Evolutionary conservation across 2,113 vertebrate genomes (phyloP).

Genomic region (Lepus americanus): DNA sequence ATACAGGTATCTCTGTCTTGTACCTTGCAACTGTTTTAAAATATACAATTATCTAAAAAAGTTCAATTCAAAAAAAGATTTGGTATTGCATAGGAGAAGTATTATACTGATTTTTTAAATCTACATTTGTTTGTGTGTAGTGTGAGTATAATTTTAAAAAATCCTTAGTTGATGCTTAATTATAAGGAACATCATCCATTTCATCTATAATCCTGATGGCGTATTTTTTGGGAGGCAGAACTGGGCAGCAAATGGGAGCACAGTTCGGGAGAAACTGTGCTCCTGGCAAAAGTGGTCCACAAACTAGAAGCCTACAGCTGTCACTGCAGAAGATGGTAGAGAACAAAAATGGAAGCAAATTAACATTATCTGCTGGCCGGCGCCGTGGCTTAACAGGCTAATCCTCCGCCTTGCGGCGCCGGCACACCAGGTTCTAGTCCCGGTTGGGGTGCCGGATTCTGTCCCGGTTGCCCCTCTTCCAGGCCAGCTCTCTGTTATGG

Average conservation of each 20-base stretch:
- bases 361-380: not conserved
- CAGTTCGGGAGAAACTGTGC: not conserved
- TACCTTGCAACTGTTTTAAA: not conserved
- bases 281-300: not conserved
- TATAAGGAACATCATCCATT: fast-evolving
- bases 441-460: too few species aligned
- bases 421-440: too few species aligned
- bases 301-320: not conserved
- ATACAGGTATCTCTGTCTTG: not conserved
- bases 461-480: too few species aligned
- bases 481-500: too few species aligned
- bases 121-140: not conserved
- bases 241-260: not conserved
- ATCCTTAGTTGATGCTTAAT: not conserved
- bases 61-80: not conserved
- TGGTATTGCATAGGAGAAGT: not conserved
- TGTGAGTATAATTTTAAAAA: not conserved
- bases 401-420: too few species aligned
- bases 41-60: not conserved
- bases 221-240: not conserved
- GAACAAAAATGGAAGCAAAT: not conserved
- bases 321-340: not conserved
- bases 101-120: not conserved
- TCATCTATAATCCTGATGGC: not conserved
- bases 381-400: too few species aligned